Evolutionary conservation across 2,888 invertebrate species (phyloP).

Genomic region (Aleiodes testaceus): DNA sequence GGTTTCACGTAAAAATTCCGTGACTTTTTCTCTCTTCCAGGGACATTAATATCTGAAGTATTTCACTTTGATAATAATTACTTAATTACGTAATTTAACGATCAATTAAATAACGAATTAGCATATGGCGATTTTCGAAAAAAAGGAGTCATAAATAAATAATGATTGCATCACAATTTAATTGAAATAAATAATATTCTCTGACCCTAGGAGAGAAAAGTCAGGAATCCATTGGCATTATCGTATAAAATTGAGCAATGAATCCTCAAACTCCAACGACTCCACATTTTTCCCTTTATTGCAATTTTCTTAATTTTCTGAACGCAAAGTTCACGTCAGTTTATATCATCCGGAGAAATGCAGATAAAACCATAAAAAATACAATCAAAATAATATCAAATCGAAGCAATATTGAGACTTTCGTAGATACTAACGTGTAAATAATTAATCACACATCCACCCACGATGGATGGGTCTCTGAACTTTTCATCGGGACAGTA

Average conservation of each 20-base stretch:
- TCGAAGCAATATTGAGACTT: neutral
- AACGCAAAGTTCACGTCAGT: constrained; percentile 40
- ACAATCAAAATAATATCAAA: neutral
- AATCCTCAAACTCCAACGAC: constrained; percentile 21
- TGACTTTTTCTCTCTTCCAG: too few species aligned
- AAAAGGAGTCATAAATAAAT: neutral
- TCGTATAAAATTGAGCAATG: constrained; percentile 24
- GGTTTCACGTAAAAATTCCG: too few species aligned
- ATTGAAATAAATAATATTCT: constrained; percentile 1
- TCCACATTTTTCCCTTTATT: neutral
- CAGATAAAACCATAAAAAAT: neutral
- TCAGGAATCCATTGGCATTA: constrained; percentile 17
- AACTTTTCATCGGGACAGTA: constrained; percentile 22
- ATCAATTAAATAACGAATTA: too few species aligned
- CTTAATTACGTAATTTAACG: too few species aligned
- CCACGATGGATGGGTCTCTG: neutral
- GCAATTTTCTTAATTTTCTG: constrained; percentile 33
- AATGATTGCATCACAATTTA: neutral
- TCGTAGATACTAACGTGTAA: neutral
- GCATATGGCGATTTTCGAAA: too few species aligned
- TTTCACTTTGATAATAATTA: too few species aligned
- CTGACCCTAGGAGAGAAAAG: neutral
- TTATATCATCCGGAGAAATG: constrained; percentile 11
- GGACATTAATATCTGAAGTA: too few species aligned
- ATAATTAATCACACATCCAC: constrained; percentile 23